These are phyloP conservation scores for Bombus pascuorum DNA, from an alignment of 1,140 invertebrate species.

Conservation along the genomic window DNA sequence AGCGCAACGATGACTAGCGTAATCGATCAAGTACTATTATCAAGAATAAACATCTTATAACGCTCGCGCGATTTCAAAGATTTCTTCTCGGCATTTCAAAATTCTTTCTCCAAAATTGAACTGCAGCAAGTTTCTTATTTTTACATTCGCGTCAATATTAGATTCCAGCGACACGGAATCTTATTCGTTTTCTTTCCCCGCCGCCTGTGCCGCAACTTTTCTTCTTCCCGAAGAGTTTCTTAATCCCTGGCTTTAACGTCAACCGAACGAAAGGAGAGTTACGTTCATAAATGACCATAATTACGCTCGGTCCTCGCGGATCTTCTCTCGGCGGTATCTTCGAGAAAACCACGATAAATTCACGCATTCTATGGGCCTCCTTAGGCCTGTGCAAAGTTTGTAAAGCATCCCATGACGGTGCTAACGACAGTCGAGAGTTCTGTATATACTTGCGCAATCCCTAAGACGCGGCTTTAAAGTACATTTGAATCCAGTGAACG, in stretches of 20 bases:
- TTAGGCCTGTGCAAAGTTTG: constrained; percentile 20
- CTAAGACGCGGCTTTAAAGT: constrained; percentile 12
- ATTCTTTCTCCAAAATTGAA: not conserved
- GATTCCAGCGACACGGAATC: not conserved
- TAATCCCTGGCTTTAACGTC: not conserved
- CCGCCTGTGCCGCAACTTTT: not conserved
- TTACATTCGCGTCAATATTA: not conserved
- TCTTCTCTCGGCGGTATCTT: not conserved
- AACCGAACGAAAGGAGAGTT: constrained; percentile 13
- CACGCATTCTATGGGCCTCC: constrained; percentile 33
- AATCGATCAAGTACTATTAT: too few relatives aligned
- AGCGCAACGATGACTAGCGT: too few relatives aligned
- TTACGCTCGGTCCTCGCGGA: not conserved
- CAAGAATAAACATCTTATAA: too few relatives aligned
- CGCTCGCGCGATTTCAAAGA: not conserved
- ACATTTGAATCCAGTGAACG: not conserved
- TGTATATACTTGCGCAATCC: constrained; percentile 7
- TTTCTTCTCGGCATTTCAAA: not conserved
- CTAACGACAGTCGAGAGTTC: constrained; percentile 25
- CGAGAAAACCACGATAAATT: constrained; percentile 51
- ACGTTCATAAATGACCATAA: constrained; percentile 20
- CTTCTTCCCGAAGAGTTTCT: not conserved
- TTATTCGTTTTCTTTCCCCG: not conserved
- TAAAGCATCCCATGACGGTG: constrained; percentile 32
- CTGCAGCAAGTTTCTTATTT: not conserved